Evolutionary conservation across 2,113 vertebrate species (phyloP).

Genomic region (Pica pica): DNA sequence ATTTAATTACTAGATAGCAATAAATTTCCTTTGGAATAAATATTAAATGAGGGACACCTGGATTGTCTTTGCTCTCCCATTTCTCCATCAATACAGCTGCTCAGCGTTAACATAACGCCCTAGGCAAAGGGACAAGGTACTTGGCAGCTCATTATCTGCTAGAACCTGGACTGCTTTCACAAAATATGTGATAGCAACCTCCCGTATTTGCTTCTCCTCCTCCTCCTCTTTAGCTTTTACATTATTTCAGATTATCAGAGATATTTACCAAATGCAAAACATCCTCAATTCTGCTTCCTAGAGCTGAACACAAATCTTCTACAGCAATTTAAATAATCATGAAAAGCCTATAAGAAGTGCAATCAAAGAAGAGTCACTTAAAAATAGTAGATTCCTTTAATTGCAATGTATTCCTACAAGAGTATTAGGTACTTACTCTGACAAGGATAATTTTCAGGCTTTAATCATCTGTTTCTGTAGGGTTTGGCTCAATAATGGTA

Average conservation of each 20-base stretch:
- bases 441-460: background rate
- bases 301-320: background rate
- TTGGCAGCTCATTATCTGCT: background rate
- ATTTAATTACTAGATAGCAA: background rate
- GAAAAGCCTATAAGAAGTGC: background rate
- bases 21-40: background rate
- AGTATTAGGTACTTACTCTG: background rate
- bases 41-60: background rate
- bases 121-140: background rate
- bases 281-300: background rate
- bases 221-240: background rate
- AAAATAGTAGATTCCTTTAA: background rate
- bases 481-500: background rate
- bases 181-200: background rate
- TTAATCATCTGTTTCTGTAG: background rate
- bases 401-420: background rate
- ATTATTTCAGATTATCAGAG: background rate
- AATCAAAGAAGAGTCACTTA: background rate
- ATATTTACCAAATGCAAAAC: background rate
- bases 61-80: background rate
- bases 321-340: background rate
- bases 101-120: background rate
- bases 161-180: background rate
- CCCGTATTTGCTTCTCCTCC: background rate
- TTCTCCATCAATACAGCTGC: background rate